Evolutionary conservation across 2,888 invertebrate species (phyloP), one percentile per base, ranked within the genome.

Genomic region (Hemistola chrysoprasaria): DNA sequence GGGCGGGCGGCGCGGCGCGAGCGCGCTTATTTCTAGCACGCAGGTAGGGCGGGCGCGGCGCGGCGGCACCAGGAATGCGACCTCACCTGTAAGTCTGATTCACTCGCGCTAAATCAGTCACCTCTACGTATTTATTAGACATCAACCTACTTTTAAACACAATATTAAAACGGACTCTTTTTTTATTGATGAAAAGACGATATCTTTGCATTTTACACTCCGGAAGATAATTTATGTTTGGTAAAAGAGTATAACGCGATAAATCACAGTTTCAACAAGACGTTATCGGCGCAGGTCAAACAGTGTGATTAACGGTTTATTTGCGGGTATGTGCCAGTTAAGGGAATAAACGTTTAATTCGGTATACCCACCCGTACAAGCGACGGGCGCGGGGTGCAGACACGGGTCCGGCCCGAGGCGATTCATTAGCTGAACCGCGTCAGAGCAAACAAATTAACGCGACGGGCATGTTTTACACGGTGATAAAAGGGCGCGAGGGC

Each of bases 401-500:
- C 80, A 77, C 67, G 84, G 86, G 83, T 83, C 75, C 65, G 71
- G 76, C 82, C 75, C 62, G 74, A 66, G 79, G 84, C 85, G 78
- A 86, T 88, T 88, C 87, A 88, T 88, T 88, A 87, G 81, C 68
- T 73, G 71, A 71, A 71, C 72, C 83, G 85, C 79, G 81, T 83
- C 77, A 82, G 80, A 79, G 78, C 84, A 88, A 87, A 88, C 88
- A 87, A 88, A 87, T 88, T 88, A 87, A 85, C 85, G 65, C 77
- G 73, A 72, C 78, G 79, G 82, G 69, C 80, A 70, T 80, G 82
- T 86, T 86, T 80, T 81, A 84, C 74, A 71, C 75, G 69, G 80
- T 75, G 82, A 84, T 83, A 84, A 84, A 84, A 85, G 86, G 85
- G 80, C 78, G 73, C 72, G 72, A 78, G 79, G 79, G 76, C 81